Evolutionary conservation across 2,113 vertebrate genomes (phyloP).

Genomic region (Aramus guarauna): DNA sequence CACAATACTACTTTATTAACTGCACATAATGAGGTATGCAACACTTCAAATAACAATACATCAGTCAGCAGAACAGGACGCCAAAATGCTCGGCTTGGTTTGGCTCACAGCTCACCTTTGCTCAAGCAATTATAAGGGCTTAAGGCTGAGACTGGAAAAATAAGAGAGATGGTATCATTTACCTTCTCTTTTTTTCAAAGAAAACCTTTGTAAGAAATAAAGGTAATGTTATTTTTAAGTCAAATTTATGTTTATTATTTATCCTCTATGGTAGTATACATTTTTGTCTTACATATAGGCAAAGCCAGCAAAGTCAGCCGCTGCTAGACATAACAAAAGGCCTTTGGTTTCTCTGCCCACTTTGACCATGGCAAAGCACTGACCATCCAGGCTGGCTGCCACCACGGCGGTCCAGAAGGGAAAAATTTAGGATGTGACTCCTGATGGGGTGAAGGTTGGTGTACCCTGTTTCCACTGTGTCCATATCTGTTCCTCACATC

Average conservation of each 20-base stretch:
- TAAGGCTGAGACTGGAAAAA: neutral
- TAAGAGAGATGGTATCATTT: neutral
- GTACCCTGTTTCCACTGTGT: neutral
- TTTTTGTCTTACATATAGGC: neutral
- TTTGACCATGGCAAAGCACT: neutral
- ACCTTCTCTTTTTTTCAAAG: neutral
- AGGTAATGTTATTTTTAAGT: neutral
- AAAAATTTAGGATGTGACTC: neutral
- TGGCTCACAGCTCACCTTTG: neutral
- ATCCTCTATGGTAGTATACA: neutral
- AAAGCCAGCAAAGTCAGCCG: neutral
- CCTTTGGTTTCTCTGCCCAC: neutral
- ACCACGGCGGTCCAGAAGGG: neutral
- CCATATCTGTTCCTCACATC: neutral
- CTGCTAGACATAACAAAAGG: neutral
- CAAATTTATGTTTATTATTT: neutral
- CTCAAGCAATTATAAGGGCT: neutral
- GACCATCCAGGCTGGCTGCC: neutral
- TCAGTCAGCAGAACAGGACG: conserved; percentile 19
- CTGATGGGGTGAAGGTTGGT: neutral
- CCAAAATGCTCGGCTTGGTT: neutral
- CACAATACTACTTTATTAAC: conserved; percentile 46
- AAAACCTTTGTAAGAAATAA: neutral
- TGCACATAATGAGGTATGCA: conserved; percentile 41
- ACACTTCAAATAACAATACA: conserved; percentile 28